phyloP scores from a whole-genome alignment of 2,113 vertebrate species.

The Motacilla tschutschensis region DNA sequence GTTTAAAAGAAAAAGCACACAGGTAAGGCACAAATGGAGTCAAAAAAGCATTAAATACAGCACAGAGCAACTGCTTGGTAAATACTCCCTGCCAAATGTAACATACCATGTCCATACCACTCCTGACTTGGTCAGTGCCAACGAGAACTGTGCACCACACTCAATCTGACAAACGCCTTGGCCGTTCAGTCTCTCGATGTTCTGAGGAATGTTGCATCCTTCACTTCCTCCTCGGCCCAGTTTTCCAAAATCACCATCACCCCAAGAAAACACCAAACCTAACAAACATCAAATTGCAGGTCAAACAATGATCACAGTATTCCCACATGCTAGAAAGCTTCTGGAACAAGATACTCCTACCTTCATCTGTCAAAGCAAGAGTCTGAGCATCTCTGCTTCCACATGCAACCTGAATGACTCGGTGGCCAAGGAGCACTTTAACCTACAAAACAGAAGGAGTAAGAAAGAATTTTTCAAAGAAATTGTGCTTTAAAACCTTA shows the following conservation, averaged over 20 bases:
- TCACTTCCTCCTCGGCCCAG: slow-evolving; percentile 96
- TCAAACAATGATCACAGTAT: neutral
- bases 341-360: slow-evolving; percentile 54
- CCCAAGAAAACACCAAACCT: slow-evolving; percentile 98
- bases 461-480: neutral
- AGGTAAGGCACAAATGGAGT: neutral
- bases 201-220: slow-evolving; percentile 98
- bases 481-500: neutral
- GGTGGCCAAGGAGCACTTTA: slow-evolving; percentile 93
- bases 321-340: neutral
- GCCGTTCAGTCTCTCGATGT: slow-evolving; percentile 94
- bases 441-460: slow-evolving; percentile 72
- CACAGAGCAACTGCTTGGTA: neutral
- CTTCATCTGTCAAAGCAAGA: slow-evolving; percentile 94
- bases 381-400: slow-evolving; percentile 97
- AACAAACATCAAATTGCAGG: slow-evolving; percentile 4
- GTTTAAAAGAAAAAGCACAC: neutral
- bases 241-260: slow-evolving; percentile 97
- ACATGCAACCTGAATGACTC: slow-evolving; percentile 96
- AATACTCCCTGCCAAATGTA: neutral
- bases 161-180: slow-evolving; percentile 96
- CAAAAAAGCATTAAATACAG: neutral
- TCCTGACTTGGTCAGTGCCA: slow-evolving; percentile 96
- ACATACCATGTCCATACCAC: slow-evolving; percentile 97
- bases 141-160: slow-evolving; percentile 95